A percentile compares a stretch with the other conserved stretches of the same genome.
phyloP scores from a whole-genome alignment of 1,140 invertebrate genomes.

The Drosophila tropicalis region DNA sequence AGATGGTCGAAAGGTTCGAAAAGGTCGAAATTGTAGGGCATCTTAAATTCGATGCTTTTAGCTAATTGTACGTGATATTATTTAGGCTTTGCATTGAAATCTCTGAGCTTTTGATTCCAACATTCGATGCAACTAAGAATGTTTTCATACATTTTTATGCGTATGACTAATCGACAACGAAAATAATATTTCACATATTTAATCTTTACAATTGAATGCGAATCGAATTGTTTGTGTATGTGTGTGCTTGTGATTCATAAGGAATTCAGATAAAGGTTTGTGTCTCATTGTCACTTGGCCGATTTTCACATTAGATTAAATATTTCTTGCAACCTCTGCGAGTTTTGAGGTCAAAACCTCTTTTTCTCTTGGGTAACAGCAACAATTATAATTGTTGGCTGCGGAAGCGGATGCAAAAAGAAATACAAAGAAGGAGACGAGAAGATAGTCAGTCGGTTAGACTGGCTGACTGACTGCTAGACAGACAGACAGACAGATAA shows the following conservation, averaged over 20 bases:
- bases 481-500: conserved; percentile 46
- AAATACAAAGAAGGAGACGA: conserved; percentile 4
- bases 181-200: conserved; percentile 29
- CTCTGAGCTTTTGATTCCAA: neutral
- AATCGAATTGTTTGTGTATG: conserved; percentile 20
- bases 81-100: conserved; percentile 6
- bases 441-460: neutral
- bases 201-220: neutral
- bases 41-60: conserved; percentile 19
- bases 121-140: conserved; percentile 19
- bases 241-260: conserved; percentile 49
- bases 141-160: conserved; percentile 60
- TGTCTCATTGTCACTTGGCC: conserved; percentile 64
- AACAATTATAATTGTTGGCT: conserved; percentile 73
- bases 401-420: conserved; percentile 75
- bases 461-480: conserved; percentile 15
- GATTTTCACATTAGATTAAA: conserved; percentile 81
- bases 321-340: conserved; percentile 61
- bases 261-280: conserved; percentile 34
- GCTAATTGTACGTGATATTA: conserved; percentile 35
- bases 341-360: conserved; percentile 69
- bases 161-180: conserved; percentile 61
- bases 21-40: too few relatives aligned
- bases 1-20: too few relatives aligned
- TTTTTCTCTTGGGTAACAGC: conserved; percentile 54